Evolutionary conservation across 2,113 vertebrate genomes (phyloP).

Genomic region (Charina bottae): DNA sequence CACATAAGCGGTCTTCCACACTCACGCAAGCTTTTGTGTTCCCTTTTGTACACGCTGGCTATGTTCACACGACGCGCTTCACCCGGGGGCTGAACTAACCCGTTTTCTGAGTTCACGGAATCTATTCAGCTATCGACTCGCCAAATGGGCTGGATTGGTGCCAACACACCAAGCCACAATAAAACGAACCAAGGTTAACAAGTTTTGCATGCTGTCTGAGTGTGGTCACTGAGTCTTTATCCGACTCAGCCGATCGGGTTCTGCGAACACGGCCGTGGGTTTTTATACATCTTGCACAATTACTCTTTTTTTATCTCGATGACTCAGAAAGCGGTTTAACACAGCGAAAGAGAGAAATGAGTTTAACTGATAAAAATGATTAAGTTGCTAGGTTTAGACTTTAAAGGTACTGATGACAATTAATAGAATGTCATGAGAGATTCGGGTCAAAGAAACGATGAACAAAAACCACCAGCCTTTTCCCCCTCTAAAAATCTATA

Average conservation of each 20-base stretch:
- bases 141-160: background rate
- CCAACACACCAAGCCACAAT: background rate
- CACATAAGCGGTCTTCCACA: background rate
- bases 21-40: background rate
- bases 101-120: background rate
- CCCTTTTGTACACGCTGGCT: background rate
- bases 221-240: background rate
- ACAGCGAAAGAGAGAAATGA: background rate
- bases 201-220: background rate
- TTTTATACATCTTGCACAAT: background rate
- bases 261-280: background rate
- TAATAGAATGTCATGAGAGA: background rate
- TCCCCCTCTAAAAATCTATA: background rate
- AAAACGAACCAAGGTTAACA: background rate
- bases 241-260: background rate
- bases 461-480: background rate
- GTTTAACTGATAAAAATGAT: too few relatives aligned
- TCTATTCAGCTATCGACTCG: background rate
- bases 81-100: background rate
- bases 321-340: background rate
- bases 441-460: background rate
- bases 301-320: background rate
- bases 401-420: background rate
- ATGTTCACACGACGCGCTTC: background rate
- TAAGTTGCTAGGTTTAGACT: background rate